phyloP scores from a whole-genome alignment of 2,888 invertebrate genomes.

The Phyto melanocephala region DNA sequence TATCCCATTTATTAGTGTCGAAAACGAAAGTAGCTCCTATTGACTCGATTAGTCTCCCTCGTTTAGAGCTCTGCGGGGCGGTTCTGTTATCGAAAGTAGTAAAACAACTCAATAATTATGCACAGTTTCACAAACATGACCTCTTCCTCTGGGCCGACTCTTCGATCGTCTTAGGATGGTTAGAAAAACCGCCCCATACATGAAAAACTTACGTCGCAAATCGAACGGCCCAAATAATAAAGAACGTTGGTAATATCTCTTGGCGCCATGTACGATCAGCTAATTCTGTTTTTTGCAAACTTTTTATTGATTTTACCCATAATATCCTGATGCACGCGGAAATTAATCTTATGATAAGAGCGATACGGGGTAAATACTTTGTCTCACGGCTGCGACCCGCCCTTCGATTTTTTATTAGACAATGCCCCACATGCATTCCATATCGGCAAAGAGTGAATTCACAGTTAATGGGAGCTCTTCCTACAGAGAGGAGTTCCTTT shows the following conservation, averaged over 20 bases:
- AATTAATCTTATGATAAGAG: constrained; percentile 25
- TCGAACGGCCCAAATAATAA: constrained; percentile 27
- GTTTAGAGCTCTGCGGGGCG: constrained; percentile 56
- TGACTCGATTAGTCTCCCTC: constrained; percentile 44
- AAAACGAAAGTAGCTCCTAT: constrained; percentile 62
- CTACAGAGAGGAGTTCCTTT: constrained; percentile 23
- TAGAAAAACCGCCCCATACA: constrained; percentile 3
- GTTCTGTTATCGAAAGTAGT: constrained; percentile 53
- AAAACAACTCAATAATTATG: neutral
- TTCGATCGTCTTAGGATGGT: constrained; percentile 19
- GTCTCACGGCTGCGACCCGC: constrained; percentile 16
- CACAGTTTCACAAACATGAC: neutral
- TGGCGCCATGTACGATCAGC: constrained; percentile 55
- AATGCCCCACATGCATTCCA: constrained; percentile 26
- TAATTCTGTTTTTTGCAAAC: neutral
- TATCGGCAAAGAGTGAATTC: constrained; percentile 28
- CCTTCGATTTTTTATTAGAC: constrained; percentile 27
- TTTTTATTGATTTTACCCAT: constrained; percentile 34
- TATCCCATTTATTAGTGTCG: constrained; percentile 23
- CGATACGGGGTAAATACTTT: constrained; percentile 31
- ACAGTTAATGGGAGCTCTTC: constrained; percentile 51
- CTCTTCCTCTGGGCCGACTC: constrained; percentile 1
- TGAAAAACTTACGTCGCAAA: constrained; percentile 57
- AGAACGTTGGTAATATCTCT: constrained; percentile 16
- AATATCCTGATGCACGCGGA: constrained; percentile 44